Base-by-base conservation (phyloP, 2,888 invertebrate species). In the Conistra vaccinii region DNA sequence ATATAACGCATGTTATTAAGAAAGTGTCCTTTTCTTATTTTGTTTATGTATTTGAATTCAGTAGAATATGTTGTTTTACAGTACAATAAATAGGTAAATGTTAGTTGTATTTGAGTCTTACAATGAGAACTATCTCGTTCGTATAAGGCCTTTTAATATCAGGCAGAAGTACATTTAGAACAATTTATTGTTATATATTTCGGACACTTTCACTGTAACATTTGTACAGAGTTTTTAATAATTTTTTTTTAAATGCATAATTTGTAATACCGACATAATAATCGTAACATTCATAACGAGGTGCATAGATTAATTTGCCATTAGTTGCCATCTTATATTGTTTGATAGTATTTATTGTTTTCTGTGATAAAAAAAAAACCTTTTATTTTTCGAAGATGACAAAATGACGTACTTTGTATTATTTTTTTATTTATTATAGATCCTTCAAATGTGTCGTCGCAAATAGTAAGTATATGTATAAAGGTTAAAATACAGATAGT, bases 271-370 rank as follows among this genome's bases (percentile, higher is more conserved):
- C 48, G 71, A 80, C 81, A 87, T 87, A 82, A 88, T 80, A 73
- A 85, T 84, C 69, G 71, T 79, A 77, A 88, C 76, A 85, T 90
- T 88, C 84, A 83, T 89, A 90, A 88, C 88, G 86, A 91, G 95
- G 95, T 94, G 95, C 95, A 93, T 94, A 93, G 91, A 83, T 90
- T 88, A 90, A 83, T 91, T 88, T 90, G 87, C 87, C 87, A 90
- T 90, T 87, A 94, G 94, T 95, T 95, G 95, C 95, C 95, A 95
- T 95, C 92, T 90, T 91, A 87, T 89, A 90, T 92, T 93, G 88
- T 94, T 93, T 92, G 91, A 93, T 94, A 93, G 94, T 95, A 94
- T 94, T 95, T 94, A 94, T 95, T 94, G 88, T 94, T 95, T 96
- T 95, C 96, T 96, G 96, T 96, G 96, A 96, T 96, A 96, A 93